Evolutionary conservation across 2,797 vertebrate species (phyloP).

Genomic region (Hafferia zeledoni): DNA sequence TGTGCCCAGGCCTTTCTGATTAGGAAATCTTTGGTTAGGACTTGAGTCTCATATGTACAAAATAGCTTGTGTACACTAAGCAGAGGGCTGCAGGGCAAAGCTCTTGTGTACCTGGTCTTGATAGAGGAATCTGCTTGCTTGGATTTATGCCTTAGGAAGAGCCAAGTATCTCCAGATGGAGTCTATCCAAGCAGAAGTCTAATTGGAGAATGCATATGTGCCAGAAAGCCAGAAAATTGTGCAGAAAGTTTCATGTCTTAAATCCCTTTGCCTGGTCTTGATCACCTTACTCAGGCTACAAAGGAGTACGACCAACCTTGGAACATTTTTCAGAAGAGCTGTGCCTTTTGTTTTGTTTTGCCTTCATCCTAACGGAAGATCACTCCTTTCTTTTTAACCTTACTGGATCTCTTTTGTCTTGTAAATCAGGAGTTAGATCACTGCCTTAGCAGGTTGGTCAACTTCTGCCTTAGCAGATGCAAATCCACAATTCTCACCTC

Average conservation of each 20-base stretch:
- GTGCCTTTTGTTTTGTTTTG: not conserved
- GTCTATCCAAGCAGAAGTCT: not conserved
- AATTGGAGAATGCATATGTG: not conserved
- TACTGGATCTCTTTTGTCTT: not conserved
- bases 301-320: rapidly evolving
- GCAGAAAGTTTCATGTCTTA: not conserved
- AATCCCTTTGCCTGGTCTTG: not conserved
- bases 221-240: not conserved
- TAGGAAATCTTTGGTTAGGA: not conserved
- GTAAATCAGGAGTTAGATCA: not conserved
- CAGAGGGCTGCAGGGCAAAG: not conserved
- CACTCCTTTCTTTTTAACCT: not conserved
- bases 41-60: not conserved
- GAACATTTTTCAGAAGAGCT: not conserved
- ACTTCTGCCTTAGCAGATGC: not conserved
- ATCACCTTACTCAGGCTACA: not conserved
- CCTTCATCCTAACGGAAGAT: not conserved
- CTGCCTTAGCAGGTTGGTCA: not conserved
- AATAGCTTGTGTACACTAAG: not conserved
- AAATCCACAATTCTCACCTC: not conserved
- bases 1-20: not conserved
- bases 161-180: not conserved
- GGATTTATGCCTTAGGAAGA: not conserved
- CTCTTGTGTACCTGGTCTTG: not conserved
- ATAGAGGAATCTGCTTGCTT: not conserved